These are phyloP conservation scores for Drosophila sucinea DNA, from an alignment of 1,140 invertebrate genomes.

Conservation along the genomic window DNA sequence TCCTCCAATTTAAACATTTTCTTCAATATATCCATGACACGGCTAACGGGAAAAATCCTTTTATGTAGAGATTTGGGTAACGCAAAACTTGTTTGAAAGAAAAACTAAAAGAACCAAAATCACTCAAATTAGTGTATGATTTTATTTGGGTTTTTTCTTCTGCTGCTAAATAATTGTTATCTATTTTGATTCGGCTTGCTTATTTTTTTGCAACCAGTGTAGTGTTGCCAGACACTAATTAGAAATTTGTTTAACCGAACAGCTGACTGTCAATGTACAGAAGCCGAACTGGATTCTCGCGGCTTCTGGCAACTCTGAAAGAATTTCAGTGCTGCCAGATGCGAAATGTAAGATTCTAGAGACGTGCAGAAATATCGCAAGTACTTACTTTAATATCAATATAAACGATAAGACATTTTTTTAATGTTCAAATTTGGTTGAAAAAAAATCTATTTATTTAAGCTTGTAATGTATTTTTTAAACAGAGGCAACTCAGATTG, in stretches of 20 bases:
- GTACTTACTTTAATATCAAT: neutral
- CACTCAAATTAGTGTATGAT: slow-evolving; percentile 46
- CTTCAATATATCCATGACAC: slow-evolving; percentile 75
- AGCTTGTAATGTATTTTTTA: neutral
- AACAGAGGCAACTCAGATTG: neutral
- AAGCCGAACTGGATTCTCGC: neutral
- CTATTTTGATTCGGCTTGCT: slow-evolving; percentile 10
- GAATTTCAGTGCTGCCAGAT: neutral
- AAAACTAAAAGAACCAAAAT: slow-evolving; percentile 78
- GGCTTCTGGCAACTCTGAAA: neutral
- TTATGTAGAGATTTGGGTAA: slow-evolving; percentile 30
- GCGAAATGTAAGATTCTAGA: neutral
- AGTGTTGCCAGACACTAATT: slow-evolving; percentile 9
- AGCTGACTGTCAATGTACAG: neutral
- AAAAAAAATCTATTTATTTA: neutral
- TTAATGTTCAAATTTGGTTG: neutral
- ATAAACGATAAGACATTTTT: neutral
- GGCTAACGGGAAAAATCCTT: slow-evolving; percentile 28
- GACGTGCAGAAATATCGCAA: neutral
- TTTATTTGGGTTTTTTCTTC: slow-evolving; percentile 1
- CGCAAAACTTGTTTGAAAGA: slow-evolving; percentile 48
- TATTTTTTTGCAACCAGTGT: slow-evolving; percentile 11
- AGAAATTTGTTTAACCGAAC: slow-evolving; percentile 12
- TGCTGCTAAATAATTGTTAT: slow-evolving; percentile 1
- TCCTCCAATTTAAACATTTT: slow-evolving; percentile 78